These are phyloP conservation scores for Danionella cerebrum DNA, from an alignment of 2,113 vertebrate genomes.

Conservation along the genomic window DNA sequence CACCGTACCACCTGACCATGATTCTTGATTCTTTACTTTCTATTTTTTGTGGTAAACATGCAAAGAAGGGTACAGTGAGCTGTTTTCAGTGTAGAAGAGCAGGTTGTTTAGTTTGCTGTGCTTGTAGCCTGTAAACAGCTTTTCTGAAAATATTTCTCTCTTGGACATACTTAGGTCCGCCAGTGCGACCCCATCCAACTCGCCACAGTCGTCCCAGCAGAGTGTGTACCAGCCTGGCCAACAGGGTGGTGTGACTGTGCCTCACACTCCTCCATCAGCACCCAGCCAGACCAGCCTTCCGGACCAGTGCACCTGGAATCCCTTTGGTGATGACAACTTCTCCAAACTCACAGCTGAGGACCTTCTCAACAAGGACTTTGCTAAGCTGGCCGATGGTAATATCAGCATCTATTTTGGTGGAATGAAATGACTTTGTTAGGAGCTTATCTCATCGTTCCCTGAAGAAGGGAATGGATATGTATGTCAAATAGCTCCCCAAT, in stretches of 20 bases:
- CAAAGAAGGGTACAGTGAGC: too few species aligned
- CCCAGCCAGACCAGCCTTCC: constrained; percentile 40
- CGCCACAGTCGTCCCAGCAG: constrained; percentile 42
- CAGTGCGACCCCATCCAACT: constrained; percentile 71
- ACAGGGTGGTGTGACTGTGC: constrained; percentile 27
- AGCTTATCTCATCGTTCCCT: too few species aligned
- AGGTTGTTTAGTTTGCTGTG: too few species aligned
- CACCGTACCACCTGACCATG: too few species aligned
- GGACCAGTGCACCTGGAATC: constrained; percentile 77
- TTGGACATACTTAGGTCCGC: constrained; percentile 65
- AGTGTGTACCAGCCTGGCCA: constrained; percentile 42
- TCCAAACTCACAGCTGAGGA: constrained; percentile 85
- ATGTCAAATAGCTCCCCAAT: too few species aligned
- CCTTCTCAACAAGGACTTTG: constrained; percentile 80
- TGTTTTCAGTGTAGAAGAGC: too few species aligned
- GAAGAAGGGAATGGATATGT: too few species aligned
- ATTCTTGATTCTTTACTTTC: too few species aligned
- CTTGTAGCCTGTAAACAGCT: neutral
- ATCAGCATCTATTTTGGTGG: too few species aligned
- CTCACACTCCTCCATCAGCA: constrained; percentile 35
- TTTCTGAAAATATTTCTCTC: neutral
- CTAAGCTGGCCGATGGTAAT: constrained; percentile 77
- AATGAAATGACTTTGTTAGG: too few species aligned
- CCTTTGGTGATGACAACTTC: constrained; percentile 92
- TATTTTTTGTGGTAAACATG: too few species aligned